phyloP scores from a whole-genome alignment of 2,888 invertebrate genomes.

The Drosophila ustulata region DNA sequence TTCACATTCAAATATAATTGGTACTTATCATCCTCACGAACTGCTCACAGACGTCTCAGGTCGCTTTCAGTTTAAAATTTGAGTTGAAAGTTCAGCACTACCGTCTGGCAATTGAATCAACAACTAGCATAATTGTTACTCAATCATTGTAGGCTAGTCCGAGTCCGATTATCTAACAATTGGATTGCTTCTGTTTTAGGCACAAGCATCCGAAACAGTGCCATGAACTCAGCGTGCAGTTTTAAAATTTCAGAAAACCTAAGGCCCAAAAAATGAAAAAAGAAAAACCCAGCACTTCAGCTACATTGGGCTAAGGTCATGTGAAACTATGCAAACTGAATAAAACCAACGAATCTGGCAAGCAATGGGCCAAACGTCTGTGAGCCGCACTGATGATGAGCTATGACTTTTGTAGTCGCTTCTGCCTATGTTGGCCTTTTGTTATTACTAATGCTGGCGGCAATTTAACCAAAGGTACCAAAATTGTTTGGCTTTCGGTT shows the following conservation, averaged over 20 bases:
- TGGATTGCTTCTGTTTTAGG: slow-evolving; percentile 71
- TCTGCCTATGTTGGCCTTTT: slow-evolving; percentile 63
- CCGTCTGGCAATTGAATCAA: slow-evolving; percentile 30
- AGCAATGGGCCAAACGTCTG: slow-evolving; percentile 41
- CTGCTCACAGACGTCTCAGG: slow-evolving; percentile 4
- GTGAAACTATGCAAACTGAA: slow-evolving; percentile 67
- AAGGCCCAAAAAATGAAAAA: slow-evolving; percentile 19
- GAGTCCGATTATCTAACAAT: slow-evolving; percentile 45
- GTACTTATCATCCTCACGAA: neutral
- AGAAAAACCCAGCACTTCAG: slow-evolving; percentile 47
- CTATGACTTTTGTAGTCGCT: slow-evolving; percentile 64
- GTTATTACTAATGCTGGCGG: slow-evolving; percentile 65
- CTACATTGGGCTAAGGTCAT: slow-evolving; percentile 73
- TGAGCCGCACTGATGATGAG: slow-evolving; percentile 65
- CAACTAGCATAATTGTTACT: slow-evolving; percentile 64
- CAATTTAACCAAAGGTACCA: slow-evolving; percentile 57
- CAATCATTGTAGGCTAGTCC: slow-evolving; percentile 50
- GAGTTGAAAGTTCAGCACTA: slow-evolving; percentile 35
- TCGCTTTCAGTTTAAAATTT: slow-evolving; percentile 23
- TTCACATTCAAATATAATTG: slow-evolving; percentile 3
- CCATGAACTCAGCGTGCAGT: slow-evolving; percentile 50
- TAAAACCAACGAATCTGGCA: slow-evolving; percentile 42
- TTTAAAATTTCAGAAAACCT: slow-evolving; percentile 51
- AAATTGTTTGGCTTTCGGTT: slow-evolving; percentile 52
- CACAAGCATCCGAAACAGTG: slow-evolving; percentile 30